Evolutionary conservation across 2,888 invertebrate species (phyloP), one percentile per base, ranked within the genome.

Genomic region (Isoperla grammatica): DNA sequence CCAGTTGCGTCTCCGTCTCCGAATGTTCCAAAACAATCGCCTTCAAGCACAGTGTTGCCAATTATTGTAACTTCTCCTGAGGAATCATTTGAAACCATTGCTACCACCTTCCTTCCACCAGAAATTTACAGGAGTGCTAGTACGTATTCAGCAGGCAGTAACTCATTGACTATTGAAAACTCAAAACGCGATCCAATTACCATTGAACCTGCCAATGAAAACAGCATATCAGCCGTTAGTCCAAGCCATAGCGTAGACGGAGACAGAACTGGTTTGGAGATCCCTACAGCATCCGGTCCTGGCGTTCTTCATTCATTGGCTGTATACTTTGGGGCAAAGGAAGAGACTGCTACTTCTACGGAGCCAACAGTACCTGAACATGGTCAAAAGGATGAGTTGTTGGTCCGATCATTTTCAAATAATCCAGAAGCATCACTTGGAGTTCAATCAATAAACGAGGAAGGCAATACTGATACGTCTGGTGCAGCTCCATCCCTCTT

Each of bases 221-320:
- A 50, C n/a, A 11, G 20, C 11, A 6, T 37, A 1, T 5, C 40
- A n/a, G 17, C 13, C 5, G 13, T 37, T 4, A 29, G 13, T 13
- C 12, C 12, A 20, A 48, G 20, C 39, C 37, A 37, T 6, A 15
- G 2, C 8, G 39, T 46, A 0, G 35, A 46, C 19, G 58, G 58
- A 17, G 59, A 54, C 29, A 58, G 86, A 62, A 79, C 80, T 37
- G 88, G 86, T 2, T 73, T 87, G n/a, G 77, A 83, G 5, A 81
- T 86, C 8, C 87, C 88, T 2, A 84, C 85, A 13, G 88, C 88
- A 0, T 81, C 86, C 0, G 87, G 88, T 0, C 88, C 90, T 0
- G 86, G 87, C 70, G 87, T 88, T 0, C 75, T 89, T 11, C 88
- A 88, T 66, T 87, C 89, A 0, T 71, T 91, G 46, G 90, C 90